Evolutionary conservation across 2,113 vertebrate genomes (phyloP), one percentile per base, ranked within the genome.

Genomic region (Poicephalus meyeri): DNA sequence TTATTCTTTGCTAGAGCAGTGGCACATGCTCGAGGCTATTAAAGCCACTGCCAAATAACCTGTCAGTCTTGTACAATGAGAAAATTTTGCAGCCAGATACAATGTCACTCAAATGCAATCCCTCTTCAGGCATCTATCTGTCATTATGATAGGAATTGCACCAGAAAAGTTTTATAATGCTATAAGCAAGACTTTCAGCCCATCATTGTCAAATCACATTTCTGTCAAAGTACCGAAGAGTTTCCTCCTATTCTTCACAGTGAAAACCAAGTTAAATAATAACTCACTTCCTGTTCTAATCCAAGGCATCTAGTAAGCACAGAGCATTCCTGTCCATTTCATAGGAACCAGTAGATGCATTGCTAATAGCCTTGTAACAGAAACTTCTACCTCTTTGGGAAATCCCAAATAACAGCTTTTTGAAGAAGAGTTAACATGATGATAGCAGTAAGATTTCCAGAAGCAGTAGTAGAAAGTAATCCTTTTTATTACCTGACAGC

Each of bases 221-320:
- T 80, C 60, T 91, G 46, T 74, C 69, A 84, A 92, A 95, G 74
- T 63, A 63, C 53, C 1, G 2, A n/a, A 68, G 46, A 84, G 56
- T 86, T 91, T 78, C 80, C 66, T 84, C 47, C 64, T 39, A 29
- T 41, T 71, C 33, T 86, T 86, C 2, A 23, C 55, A 71, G 26
- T 55, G 39, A 80, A 88, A 90, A 90, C 18, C n/a, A 80, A 80
- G 72, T 91, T 86, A 88, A 93, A 80, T 46, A 88, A 20, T 58
- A 86, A 93, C 60, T 35, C 35, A 3, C 55, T 93, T 91, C 50
- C 91, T 92, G 52, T 71, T 91, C 72, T 17, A 46, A 50, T 64
- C 39, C 16, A 50, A 82, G 64, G 37, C 49, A 63, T 31, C 35
- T 18, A 39, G 69, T 80, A 91, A 92, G 39, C 64, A 91, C 25